Evolutionary conservation across 1,140 invertebrate genomes (phyloP).

Genomic region (Drosophila tristis): DNA sequence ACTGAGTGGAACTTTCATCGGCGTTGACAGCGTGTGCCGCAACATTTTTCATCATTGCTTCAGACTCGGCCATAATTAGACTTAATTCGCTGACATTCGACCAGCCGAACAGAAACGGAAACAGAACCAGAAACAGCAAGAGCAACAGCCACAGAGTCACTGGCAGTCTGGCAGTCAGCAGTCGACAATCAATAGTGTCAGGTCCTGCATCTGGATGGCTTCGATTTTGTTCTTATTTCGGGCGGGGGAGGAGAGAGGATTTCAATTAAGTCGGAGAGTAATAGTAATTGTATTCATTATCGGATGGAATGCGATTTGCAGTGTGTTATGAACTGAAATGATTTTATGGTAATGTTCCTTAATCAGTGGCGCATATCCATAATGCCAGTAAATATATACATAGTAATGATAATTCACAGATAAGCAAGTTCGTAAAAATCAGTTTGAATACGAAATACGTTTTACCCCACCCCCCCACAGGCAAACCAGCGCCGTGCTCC

Average conservation of each 20-base stretch:
- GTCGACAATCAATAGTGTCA: slow-evolving; percentile 32
- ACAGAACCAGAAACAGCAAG: background rate
- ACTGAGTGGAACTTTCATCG: slow-evolving; percentile 31
- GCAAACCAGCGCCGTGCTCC: slow-evolving; percentile 14
- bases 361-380: slow-evolving; percentile 23
- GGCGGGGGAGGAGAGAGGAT: slow-evolving; percentile 7
- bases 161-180: slow-evolving; percentile 8
- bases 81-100: slow-evolving; percentile 74
- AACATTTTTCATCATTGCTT: slow-evolving; percentile 62
- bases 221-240: slow-evolving; percentile 15
- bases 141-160: too few species aligned
- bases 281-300: slow-evolving; percentile 48
- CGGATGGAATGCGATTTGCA: slow-evolving; percentile 24
- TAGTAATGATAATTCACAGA: too few species aligned
- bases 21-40: slow-evolving; percentile 67
- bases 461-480: background rate
- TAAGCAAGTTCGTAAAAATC: too few species aligned
- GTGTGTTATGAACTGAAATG: slow-evolving; percentile 37
- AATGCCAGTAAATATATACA: too few species aligned
- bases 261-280: slow-evolving; percentile 41
- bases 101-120: background rate
- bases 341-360: slow-evolving; percentile 37
- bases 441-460: slow-evolving; percentile 3
- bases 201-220: slow-evolving; percentile 6
- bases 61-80: slow-evolving; percentile 68